Base-by-base conservation (phyloP, 1,140 invertebrate species). In the Psix sp. region DNA sequence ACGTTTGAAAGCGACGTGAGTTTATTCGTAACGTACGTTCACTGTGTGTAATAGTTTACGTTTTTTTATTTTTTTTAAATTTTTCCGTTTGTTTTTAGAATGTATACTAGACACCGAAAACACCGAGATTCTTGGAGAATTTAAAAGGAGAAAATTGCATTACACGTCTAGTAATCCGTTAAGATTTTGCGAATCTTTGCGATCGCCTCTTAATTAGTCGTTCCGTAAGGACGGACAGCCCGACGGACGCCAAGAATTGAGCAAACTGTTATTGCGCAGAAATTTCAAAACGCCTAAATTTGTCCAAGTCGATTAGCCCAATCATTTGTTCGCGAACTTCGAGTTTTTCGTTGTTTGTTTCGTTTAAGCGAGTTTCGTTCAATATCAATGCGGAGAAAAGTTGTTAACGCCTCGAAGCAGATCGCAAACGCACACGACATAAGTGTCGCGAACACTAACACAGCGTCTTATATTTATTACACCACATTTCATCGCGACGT, bases 181-280 rank as follows among this genome's bases (percentile, higher is more conserved):
- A 66, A 51, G 40, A 70, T 40, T 66, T 67, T 24, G 26, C 36
- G 71, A 72, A 62, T 43, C 56, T 79, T 65, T 62, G 68, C 60
- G n/a, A 71, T 52, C 66, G 46, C 18, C 60, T 66, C 49, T 29
- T 77, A 77, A 79, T 60, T 78, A 80, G 77, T 82, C 82, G 82
- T 80, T 84, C 81, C 82, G 81, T 80, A 56, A 72, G 77, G 76
- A 85, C 80, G 80, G 80, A 84, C 81, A 80, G 80, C 82, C 81
- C 82, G 82, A 86, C 80, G 84, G 82, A 86, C 81, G 82, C 77
- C 78, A 79, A 85, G 82, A 78, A 86, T 86, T 85, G 82, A 86
- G 83, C 81, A 85, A 85, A 83, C 76, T 83, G 74, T 84, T 82
- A 82, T 83, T 84, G 79, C 82, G 84, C 80, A 77, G 78, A 83